A percentile compares a stretch with the other conserved stretches of the same genome.
phyloP scores from a whole-genome alignment of 2,797 vertebrate genomes.

The Mormyrus hasselquistii region DNA sequence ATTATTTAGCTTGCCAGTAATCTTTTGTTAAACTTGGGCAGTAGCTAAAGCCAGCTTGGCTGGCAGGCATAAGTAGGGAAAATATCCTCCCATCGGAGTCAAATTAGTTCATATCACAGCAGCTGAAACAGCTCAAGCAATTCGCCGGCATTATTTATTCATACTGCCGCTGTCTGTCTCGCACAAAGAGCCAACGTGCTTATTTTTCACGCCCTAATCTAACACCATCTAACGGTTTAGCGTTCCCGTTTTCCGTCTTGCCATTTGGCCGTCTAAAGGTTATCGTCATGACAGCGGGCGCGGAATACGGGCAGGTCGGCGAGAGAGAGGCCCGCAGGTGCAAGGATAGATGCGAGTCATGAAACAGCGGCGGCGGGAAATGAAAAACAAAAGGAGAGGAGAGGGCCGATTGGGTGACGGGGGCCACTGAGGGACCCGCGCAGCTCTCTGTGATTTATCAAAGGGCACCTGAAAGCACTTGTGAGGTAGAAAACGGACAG shows the following conservation, averaged over 20 bases:
- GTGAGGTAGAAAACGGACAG: conserved; percentile 73
- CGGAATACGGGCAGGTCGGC: conserved; percentile 35
- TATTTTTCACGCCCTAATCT: not conserved
- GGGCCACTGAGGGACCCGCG: conserved; percentile 34
- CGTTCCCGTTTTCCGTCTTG: conserved; percentile 20
- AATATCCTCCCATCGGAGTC: conserved; percentile 48
- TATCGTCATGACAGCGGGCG: conserved; percentile 48
- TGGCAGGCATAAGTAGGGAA: conserved; percentile 34
- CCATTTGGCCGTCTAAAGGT: conserved; percentile 40
- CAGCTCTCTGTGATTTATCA: conserved; percentile 71
- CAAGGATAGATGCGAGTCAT: conserved; percentile 58
- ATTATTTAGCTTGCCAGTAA: conserved; percentile 64
- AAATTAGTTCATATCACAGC: conserved; percentile 39
- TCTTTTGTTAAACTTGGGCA: conserved; percentile 62
- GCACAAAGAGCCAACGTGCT: conserved; percentile 36
- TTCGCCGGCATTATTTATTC: conserved; percentile 57
- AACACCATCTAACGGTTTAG: conserved; percentile 10
- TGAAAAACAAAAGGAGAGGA: conserved; percentile 39
- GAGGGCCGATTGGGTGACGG: conserved; percentile 49
- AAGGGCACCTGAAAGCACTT: conserved; percentile 85
- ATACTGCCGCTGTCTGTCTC: conserved; percentile 41
- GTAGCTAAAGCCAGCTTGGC: conserved; percentile 45
- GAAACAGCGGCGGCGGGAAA: conserved; percentile 27
- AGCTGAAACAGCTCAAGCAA: conserved; percentile 45
- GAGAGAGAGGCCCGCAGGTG: conserved; percentile 55